Conservation (phyloP, 2,888 invertebrate species). For the Saturnia pavonia region DNA sequence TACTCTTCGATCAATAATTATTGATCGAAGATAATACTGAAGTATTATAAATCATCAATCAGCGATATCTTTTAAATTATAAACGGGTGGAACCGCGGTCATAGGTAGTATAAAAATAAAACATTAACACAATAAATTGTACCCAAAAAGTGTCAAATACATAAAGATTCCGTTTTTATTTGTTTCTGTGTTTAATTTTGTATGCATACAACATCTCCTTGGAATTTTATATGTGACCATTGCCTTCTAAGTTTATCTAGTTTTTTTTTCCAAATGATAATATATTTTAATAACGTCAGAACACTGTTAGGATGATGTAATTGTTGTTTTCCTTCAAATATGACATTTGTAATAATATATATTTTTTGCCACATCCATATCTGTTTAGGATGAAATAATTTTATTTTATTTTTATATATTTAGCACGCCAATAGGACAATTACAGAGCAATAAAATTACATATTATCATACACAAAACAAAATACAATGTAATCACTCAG, state of each 20-base stretch:
- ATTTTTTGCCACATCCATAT: neutral
- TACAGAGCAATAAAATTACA: too few relatives aligned
- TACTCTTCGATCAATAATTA: too few relatives aligned
- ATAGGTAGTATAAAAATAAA: too few relatives aligned
- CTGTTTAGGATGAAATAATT: neutral
- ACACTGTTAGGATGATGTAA: neutral
- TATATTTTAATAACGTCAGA: neutral
- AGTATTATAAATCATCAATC: too few relatives aligned
- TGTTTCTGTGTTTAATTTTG: neutral
- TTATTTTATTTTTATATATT: too few relatives aligned
- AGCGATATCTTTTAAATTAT: too few relatives aligned
- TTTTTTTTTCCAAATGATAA: neutral
- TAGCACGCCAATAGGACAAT: too few relatives aligned
- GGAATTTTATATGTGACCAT: neutral
- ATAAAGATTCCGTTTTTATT: neutral
- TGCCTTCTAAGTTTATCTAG: neutral
- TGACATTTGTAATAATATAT: neutral
- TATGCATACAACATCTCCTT: neutral
- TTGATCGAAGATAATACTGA: too few relatives aligned
- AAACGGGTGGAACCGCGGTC: too few relatives aligned
- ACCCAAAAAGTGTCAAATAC: neutral
- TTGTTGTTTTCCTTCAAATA: slow-evolving; percentile 11
- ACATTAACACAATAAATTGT: too few relatives aligned
- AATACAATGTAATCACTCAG: too few relatives aligned
- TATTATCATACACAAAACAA: too few relatives aligned